phyloP scores from a whole-genome alignment of 2,797 vertebrate genomes.

The Coccyzus lansbergi region DNA sequence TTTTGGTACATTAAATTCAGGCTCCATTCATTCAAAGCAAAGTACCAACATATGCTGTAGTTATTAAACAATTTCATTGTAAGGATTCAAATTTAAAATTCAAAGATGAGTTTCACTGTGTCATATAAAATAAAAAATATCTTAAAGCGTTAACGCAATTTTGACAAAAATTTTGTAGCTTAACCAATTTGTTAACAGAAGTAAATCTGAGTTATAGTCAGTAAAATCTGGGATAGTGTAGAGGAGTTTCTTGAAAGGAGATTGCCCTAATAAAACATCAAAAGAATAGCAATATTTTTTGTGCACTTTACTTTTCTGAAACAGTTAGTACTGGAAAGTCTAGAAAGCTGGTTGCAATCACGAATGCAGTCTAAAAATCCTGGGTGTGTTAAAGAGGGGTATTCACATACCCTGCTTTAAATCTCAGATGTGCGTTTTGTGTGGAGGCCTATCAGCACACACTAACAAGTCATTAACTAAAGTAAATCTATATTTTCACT shows the following conservation, averaged over 20 bases:
- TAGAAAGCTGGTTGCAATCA: background rate
- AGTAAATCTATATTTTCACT: background rate
- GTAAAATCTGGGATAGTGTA: background rate
- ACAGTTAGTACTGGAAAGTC: background rate
- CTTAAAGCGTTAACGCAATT: background rate
- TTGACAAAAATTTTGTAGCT: constrained; percentile 1
- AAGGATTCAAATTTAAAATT: constrained; percentile 21
- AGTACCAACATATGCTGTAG: background rate
- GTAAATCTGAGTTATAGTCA: background rate
- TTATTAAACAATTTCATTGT: background rate
- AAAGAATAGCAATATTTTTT: background rate
- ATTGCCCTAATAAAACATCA: background rate
- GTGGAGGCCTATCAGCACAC: background rate
- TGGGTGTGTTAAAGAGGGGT: background rate
- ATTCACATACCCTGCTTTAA: background rate
- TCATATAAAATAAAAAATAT: constrained; percentile 2
- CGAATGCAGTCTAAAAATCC: background rate
- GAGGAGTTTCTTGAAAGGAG: background rate
- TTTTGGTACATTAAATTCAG: background rate
- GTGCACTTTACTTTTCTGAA: background rate
- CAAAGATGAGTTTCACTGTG: background rate
- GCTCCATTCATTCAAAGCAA: background rate
- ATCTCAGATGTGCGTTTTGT: background rate
- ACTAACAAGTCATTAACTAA: background rate
- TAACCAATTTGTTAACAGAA: background rate